Evolutionary conservation across 2,113 vertebrate genomes (phyloP).

Genomic region (Proterorhinus semilunaris): DNA sequence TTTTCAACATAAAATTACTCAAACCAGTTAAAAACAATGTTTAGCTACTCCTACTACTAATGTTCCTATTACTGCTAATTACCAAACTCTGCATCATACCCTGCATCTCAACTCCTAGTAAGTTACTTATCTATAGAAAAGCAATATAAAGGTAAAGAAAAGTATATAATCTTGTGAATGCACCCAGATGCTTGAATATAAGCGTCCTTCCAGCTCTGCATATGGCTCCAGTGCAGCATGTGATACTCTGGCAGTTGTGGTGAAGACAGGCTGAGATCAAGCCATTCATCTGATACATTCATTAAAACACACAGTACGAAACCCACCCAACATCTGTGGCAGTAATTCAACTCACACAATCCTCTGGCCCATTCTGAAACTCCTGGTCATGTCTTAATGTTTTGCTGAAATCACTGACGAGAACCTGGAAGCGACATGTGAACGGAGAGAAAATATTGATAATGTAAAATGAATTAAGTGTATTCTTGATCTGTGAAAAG

Average conservation of each 20-base stretch:
- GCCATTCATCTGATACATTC: conserved; percentile 23
- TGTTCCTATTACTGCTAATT: no score
- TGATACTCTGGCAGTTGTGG: conserved; percentile 13
- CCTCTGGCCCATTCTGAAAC: conserved; percentile 32
- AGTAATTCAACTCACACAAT: conserved; percentile 45
- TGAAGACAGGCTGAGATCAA: background rate
- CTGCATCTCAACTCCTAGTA: no score
- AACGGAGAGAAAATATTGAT: conserved; percentile 54
- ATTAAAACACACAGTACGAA: conserved; percentile 22
- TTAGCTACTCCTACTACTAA: no score
- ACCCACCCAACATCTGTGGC: conserved; percentile 57
- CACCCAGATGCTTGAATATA: conserved; percentile 1
- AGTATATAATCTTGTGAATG: background rate
- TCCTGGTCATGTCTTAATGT: conserved; percentile 25
- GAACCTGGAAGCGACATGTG: conserved; percentile 35
- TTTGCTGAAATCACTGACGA: conserved; percentile 43
- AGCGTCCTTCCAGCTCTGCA: background rate
- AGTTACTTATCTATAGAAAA: no score
- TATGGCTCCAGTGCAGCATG: conserved; percentile 23
- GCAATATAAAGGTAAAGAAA: no score
- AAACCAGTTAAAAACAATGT: no score
- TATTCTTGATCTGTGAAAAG: conserved; percentile 35
- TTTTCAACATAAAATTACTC: no score
- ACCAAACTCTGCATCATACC: no score
- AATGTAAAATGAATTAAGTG: conserved; percentile 32